These are phyloP conservation scores for Fabriciana adippe DNA, from an alignment of 2,888 invertebrate species.

Conservation along the genomic window DNA sequence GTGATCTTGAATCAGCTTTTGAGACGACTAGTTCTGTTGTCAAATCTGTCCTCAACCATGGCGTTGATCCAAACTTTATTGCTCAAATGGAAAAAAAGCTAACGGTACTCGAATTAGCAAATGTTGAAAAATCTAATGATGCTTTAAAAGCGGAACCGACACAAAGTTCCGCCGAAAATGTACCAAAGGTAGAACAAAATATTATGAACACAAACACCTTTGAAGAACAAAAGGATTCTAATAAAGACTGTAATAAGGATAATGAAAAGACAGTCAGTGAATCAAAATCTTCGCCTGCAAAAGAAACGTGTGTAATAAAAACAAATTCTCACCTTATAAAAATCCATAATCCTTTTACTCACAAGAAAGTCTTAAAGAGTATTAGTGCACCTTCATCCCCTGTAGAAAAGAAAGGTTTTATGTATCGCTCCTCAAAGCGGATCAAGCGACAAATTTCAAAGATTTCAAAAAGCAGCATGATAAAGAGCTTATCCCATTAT, in stretches of 20 bases:
- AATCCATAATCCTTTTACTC: slow-evolving; percentile 70
- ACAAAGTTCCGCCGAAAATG: slow-evolving; percentile 16
- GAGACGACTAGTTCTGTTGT: slow-evolving; percentile 84
- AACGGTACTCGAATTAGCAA: slow-evolving; percentile 48
- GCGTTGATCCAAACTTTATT: slow-evolving; percentile 56
- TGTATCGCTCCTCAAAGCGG: slow-evolving; percentile 71
- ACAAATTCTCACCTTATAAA: slow-evolving; percentile 63
- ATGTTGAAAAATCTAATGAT: slow-evolving; percentile 43
- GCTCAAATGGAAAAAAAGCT: slow-evolving; percentile 68
- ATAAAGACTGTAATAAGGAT: slow-evolving; percentile 15
- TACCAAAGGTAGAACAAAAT: slow-evolving; percentile 25
- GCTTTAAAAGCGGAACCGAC: slow-evolving; percentile 11
- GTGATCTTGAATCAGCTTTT: slow-evolving; percentile 67
- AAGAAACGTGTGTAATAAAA: slow-evolving; percentile 61
- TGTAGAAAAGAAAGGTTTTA: slow-evolving; percentile 67
- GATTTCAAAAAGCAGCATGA: slow-evolving; percentile 72
- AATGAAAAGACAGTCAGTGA: slow-evolving; percentile 20
- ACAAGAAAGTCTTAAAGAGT: slow-evolving; percentile 67
- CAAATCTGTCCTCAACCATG: slow-evolving; percentile 74
- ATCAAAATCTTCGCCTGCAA: slow-evolving; percentile 28
- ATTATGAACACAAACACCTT: slow-evolving; percentile 5
- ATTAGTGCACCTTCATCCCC: slow-evolving; percentile 76
- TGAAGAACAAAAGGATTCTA: slow-evolving; percentile 23
- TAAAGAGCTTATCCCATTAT: slow-evolving; percentile 74
- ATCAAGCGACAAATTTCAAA: slow-evolving; percentile 70